These are phyloP conservation scores for Camponotus floridanus DNA, from an alignment of 1,140 invertebrate genomes.

Conservation along the genomic window DNA sequence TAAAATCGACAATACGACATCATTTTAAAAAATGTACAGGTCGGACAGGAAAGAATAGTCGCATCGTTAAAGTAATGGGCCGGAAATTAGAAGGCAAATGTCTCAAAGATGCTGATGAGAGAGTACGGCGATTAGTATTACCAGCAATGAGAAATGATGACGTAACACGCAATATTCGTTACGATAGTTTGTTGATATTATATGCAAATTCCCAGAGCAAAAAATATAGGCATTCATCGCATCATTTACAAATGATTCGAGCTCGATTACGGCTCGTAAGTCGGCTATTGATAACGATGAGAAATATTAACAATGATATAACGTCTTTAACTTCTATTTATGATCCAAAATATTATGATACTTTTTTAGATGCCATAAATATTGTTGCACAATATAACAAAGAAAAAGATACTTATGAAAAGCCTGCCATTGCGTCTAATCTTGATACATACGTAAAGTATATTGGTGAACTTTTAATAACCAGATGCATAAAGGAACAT, in stretches of 20 bases:
- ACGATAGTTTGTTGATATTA: background rate
- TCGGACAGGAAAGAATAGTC: constrained; percentile 4
- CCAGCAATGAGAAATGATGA: constrained; percentile 15
- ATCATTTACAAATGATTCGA: background rate
- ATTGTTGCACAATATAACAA: background rate
- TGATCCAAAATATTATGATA: background rate
- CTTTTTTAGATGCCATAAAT: background rate
- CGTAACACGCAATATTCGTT: background rate
- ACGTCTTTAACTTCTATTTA: background rate
- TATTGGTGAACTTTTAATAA: constrained; percentile 2
- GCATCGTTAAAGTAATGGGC: background rate
- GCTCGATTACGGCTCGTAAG: background rate
- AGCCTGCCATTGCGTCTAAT: background rate
- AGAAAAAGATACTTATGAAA: constrained; percentile 2
- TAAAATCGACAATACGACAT: background rate
- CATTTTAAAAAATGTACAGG: background rate
- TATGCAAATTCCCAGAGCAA: background rate
- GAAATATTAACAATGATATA: constrained; percentile 11
- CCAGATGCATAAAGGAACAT: background rate
- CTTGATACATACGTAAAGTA: background rate
- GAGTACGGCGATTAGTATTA: constrained; percentile 6
- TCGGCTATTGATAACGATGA: background rate
- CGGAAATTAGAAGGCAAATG: background rate
- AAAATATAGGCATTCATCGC: background rate
- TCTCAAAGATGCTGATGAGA: background rate